Evolutionary conservation across 2,113 vertebrate genomes (phyloP), one percentile per base, ranked within the genome.

Genomic region (Caloenas nicobarica): DNA sequence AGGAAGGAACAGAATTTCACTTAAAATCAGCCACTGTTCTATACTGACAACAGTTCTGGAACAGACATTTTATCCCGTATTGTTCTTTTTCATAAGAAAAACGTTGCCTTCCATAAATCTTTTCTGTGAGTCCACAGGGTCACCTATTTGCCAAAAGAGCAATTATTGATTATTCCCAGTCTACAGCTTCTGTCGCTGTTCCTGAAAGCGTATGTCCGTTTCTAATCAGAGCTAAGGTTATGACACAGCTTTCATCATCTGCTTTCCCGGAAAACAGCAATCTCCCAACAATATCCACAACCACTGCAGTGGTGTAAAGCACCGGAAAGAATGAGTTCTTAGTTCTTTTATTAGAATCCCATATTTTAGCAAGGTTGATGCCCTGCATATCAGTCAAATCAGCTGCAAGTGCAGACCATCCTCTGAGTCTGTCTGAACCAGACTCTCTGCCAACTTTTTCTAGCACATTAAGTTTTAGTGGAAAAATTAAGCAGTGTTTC

Each of bases 121-220:
- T 80, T 66, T 57, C 60, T 92, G 86, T 92, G 91, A 95, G 81
- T 69, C 95, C 86, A 95, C 88, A 80, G 92, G 96, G 96, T 95
- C 92, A 73, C 82, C 73, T 89, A 66, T 94, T 97, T 97, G 95
- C 93, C 96, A 96, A 93, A 97, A 96, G 83, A 96, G 86, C 89
- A 89, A 95, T 95, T 96, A 97, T 95, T 96, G 96, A 97, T 96
- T 97, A 96, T 91, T 87, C 91, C 86, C 95, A 87, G 62, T 38
- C 73, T 82, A 44, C 73, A 91, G 93, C 93, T 91, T 85, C 78
- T 85, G 93, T 89, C 3, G 3, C 93, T 89, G 61, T 17, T 96
- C 81, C 83, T 93, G 84, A 79, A 92, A 93, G 88, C 66, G 91
- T 95, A 65, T 89, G 93, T 82, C 88, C 92, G 62, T 96, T 94